Evolutionary conservation across 2,888 invertebrate genomes (phyloP), one percentile per base, ranked within the genome.

Genomic region (Therioaphis trifolii): DNA sequence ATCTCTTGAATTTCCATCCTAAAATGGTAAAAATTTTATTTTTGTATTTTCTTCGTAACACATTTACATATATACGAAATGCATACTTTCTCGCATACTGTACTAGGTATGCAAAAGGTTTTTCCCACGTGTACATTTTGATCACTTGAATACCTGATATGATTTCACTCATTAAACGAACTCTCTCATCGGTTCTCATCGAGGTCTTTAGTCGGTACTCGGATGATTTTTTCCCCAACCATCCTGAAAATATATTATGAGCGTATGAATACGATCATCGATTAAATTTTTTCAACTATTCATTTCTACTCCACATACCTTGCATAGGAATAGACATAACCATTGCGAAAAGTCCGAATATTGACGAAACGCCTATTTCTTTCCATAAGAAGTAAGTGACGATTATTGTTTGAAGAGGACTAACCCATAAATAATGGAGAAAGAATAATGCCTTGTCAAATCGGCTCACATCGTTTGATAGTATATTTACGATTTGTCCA

Each of bases 91-190:
- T 90, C 0, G 94, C 92, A 85, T 91, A 90, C 82, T 91, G 92
- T 9, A 96, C 92, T 18, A 95, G 89, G 80, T 92, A 91, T 1
- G 93, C 93, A 87, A 96, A 96, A 0, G 95, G 94, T 86, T 92
- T 92, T 89, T 96, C 96, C 93, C 96, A 96, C 0, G 95, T 94
- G 88, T 96, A 96, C 95, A 96, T 96, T 90, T 96, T 96, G 87
- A 96, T 95, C 24, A 96, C 95, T 87, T 94, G 92, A 87, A 96
- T 95, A 0, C 95, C 95, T 15, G 92, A 92, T 49, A 96, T 92
- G 85, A 97, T 94, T 89, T 98, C 97, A 87, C 95, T 96, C 93
- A 97, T 97, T 71, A 97, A 90, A 7, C 96, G 92, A 12, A 98
- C 95, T 78, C 98, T 91, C 88, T 96, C 94, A 89, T 98, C 98